These are phyloP conservation scores for Bradynema listronoti DNA, from an alignment of 1,140 invertebrate genomes.

Conservation along the genomic window DNA sequence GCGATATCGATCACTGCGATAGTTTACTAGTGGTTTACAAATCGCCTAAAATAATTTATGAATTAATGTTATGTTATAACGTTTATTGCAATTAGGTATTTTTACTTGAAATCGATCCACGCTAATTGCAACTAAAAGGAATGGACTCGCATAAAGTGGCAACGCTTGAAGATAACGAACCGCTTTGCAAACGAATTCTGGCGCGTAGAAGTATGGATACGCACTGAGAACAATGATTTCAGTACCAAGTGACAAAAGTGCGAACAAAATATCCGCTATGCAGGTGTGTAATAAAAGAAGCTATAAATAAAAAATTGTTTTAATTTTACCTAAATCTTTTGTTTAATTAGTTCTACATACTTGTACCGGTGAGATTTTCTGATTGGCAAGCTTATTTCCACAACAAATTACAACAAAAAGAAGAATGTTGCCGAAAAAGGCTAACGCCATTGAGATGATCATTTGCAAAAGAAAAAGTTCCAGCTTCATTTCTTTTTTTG, in stretches of 20 bases:
- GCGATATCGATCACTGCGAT: constrained; percentile 50
- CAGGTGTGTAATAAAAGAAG: constrained; percentile 57
- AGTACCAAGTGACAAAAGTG: constrained; percentile 59
- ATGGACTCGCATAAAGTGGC: constrained; percentile 49
- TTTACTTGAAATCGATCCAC: constrained; percentile 53
- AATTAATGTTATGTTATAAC: too few species aligned
- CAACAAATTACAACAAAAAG: constrained; percentile 49
- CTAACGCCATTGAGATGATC: constrained; percentile 36
- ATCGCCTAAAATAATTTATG: constrained; percentile 48
- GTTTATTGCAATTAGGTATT: too few species aligned
- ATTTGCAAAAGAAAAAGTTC: constrained; percentile 7
- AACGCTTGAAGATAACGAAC: constrained; percentile 59
- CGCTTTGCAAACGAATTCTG: constrained; percentile 48
- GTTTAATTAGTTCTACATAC: constrained; percentile 21
- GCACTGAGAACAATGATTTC: constrained; percentile 55
- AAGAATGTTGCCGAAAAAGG: constrained; percentile 48
- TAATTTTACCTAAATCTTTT: constrained; percentile 9
- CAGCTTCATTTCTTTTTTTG: too few species aligned
- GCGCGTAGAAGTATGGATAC: constrained; percentile 50
- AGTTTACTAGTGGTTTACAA: constrained; percentile 48
- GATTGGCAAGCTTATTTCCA: constrained; percentile 37
- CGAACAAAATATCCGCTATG: constrained; percentile 6
- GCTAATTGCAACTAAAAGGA: constrained; percentile 50
- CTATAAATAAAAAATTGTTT: constrained; percentile 30
- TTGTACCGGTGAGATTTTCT: constrained; percentile 51